phyloP scores from a whole-genome alignment of 2,113 vertebrate genomes.

The Lates calcarifer region DNA sequence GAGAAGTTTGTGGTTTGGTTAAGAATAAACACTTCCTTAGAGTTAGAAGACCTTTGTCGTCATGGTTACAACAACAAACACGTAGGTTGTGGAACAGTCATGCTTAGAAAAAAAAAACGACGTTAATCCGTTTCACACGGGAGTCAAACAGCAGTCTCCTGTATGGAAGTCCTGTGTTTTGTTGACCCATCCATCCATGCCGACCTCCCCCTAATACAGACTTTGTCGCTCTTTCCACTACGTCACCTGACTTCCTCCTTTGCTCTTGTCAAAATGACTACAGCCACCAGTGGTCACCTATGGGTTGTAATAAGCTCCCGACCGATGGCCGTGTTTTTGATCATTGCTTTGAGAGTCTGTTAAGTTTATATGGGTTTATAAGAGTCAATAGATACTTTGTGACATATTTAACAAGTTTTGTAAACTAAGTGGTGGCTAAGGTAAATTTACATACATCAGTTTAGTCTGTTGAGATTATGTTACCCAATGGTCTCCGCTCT shows the following conservation, averaged over 20 bases:
- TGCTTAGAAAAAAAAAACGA: background rate
- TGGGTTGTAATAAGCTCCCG: background rate
- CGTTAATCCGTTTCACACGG: background rate
- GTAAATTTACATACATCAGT: slow-evolving; percentile 13
- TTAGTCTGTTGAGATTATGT: slow-evolving; percentile 32
- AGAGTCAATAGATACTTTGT: background rate
- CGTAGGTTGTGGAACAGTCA: no score
- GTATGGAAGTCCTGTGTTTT: no score
- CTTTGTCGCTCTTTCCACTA: no score
- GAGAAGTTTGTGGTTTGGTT: no score
- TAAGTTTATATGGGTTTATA: background rate
- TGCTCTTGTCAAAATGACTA: background rate
- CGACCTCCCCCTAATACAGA: no score
- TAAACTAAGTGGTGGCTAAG: background rate
- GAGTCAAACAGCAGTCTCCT: no score
- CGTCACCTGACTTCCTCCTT: background rate
- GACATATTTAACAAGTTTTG: background rate
- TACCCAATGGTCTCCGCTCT: slow-evolving; percentile 14
- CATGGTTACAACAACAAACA: background rate
- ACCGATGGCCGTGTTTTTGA: background rate
- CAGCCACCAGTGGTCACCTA: background rate
- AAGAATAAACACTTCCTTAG: no score
- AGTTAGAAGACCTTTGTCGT: no score
- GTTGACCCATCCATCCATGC: no score
- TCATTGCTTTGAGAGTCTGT: background rate